phyloP scores from a whole-genome alignment of 2,888 invertebrate species.

The Scaptomyza caliginosa region DNA sequence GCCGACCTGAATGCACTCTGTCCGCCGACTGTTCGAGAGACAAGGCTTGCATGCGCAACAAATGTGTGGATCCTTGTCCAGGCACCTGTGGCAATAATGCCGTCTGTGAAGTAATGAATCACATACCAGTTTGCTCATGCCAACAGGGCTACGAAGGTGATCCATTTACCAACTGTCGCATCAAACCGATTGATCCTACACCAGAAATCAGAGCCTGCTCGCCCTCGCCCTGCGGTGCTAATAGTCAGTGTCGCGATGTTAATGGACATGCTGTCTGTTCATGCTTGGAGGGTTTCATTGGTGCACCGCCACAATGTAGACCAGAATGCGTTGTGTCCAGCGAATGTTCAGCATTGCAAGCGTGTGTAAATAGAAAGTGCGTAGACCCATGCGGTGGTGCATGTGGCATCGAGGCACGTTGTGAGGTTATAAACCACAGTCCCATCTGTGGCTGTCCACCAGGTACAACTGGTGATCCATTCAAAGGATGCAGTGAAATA shows the following conservation, averaged over 20 bases:
- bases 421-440: conserved; percentile 92
- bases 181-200: conserved; percentile 85
- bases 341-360: conserved; percentile 92
- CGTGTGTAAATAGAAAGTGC: conserved; percentile 92
- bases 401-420: conserved; percentile 91
- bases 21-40: conserved; percentile 91
- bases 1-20: conserved; percentile 91
- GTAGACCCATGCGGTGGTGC: conserved; percentile 92
- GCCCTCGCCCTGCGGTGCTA: conserved; percentile 91
- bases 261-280: conserved; percentile 91
- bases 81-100: conserved; percentile 92
- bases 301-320: conserved; percentile 92
- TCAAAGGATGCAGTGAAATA: conserved; percentile 86
- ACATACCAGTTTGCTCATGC: conserved; percentile 92
- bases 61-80: conserved; percentile 90
- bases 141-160: conserved; percentile 91
- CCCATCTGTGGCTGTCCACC: conserved; percentile 92
- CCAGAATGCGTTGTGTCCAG: conserved; percentile 93
- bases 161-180: conserved; percentile 88
- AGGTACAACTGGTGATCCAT: conserved; percentile 92
- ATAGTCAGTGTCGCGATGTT: conserved; percentile 89
- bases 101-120: conserved; percentile 90
- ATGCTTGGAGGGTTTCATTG: conserved; percentile 90
- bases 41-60: conserved; percentile 90
- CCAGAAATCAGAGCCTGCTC: conserved; percentile 86